Percentiles rank a stretch among this genome's conserved stretches.
These are phyloP conservation scores for Bombus sibiricus DNA, from an alignment of 1,140 invertebrate genomes.

Conservation along the genomic window DNA sequence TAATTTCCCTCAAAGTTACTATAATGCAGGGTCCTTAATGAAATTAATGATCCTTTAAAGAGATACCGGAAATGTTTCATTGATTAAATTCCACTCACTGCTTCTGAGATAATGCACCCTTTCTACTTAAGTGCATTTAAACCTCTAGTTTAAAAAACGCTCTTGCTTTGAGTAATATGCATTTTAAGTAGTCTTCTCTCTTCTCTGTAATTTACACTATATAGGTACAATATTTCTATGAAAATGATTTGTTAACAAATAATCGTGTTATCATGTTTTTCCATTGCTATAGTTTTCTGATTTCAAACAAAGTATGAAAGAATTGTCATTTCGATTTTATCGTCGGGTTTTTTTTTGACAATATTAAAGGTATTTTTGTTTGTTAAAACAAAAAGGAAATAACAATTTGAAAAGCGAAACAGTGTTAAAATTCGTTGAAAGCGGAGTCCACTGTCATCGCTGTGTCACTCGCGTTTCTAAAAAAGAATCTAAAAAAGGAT, in stretches of 20 bases:
- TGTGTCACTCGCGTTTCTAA: no score
- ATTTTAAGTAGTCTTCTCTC: no score
- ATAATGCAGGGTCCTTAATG: not conserved
- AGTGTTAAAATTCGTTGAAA: not conserved
- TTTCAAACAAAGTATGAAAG: not conserved
- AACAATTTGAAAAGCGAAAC: not conserved
- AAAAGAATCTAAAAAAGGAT: not conserved
- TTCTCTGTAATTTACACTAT: no score
- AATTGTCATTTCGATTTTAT: not conserved
- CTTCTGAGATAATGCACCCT: slow-evolving; percentile 10
- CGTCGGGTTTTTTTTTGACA: not conserved
- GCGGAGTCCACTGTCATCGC: not conserved
- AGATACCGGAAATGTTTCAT: slow-evolving; percentile 9
- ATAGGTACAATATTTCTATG: no score
- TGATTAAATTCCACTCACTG: slow-evolving; percentile 10
- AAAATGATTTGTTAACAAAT: no score
- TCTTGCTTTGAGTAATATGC: not conserved
- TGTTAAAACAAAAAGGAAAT: not conserved
- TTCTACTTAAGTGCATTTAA: slow-evolving; percentile 14
- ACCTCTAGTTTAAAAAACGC: not conserved
- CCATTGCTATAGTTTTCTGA: no score
- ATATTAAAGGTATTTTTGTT: not conserved
- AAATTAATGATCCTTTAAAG: slow-evolving; percentile 9
- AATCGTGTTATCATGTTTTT: no score
- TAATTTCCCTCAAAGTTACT: not conserved